A percentile compares a stretch with the other conserved stretches of the same genome.
Evolutionary conservation across 2,888 invertebrate species (phyloP).

Genomic region (Sclerodermus sp.): DNA sequence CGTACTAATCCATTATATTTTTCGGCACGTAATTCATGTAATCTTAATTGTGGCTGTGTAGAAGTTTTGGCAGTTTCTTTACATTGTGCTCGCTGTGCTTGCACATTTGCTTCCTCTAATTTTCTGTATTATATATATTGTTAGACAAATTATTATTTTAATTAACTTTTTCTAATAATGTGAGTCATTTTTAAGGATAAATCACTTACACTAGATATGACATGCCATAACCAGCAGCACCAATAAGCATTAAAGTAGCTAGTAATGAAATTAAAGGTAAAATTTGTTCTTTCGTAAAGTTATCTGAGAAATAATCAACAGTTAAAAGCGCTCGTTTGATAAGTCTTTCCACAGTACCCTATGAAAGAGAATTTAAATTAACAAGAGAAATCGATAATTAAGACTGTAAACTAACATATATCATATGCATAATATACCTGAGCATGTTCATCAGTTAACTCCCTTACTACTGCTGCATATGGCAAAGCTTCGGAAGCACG

Average conservation of each 20-base stretch:
- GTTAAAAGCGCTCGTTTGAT: conserved; percentile 68
- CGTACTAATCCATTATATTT: conserved; percentile 94
- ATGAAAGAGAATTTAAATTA: conserved; percentile 9
- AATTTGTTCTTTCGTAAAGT: conserved; percentile 75
- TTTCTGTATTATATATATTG: conserved; percentile 52
- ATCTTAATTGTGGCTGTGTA: conserved; percentile 68
- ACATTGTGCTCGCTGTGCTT: conserved; percentile 58
- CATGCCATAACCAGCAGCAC: conserved; percentile 82
- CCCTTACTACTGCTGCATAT: conserved; percentile 74
- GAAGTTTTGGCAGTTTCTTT: conserved; percentile 59
- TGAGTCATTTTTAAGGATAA: conserved; percentile 11
- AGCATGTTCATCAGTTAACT: conserved; percentile 53
- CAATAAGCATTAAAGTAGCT: conserved; percentile 76
- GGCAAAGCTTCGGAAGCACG: conserved; percentile 74
- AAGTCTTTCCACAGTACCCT: conserved; percentile 71
- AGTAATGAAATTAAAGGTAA: conserved; percentile 78
- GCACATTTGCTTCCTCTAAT: conserved; percentile 64
- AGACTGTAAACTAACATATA: neutral
- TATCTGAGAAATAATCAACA: conserved; percentile 72
- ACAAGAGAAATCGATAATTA: neutral
- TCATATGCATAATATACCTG: conserved; percentile 59
- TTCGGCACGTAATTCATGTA: conserved; percentile 92
- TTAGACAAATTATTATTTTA: neutral
- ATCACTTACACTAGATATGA: conserved; percentile 72
- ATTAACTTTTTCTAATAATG: conserved; percentile 8